Evolutionary conservation across 2,113 vertebrate species (phyloP).

Genomic region (Neoarius graeffei): DNA sequence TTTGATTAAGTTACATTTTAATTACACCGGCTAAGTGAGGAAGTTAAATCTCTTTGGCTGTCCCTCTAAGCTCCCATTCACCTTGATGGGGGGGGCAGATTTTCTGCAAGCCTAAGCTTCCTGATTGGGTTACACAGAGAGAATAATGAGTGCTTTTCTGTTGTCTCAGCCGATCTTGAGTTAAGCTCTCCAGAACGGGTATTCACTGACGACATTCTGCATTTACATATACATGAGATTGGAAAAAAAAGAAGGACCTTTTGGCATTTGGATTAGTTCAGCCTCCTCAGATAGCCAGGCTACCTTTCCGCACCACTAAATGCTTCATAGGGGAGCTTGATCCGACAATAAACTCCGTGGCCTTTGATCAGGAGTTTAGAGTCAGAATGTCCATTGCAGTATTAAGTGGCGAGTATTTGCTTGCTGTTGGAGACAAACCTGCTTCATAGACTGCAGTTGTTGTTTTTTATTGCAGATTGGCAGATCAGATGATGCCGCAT

Average conservation of each 20-base stretch:
- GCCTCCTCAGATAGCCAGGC: slow-evolving; percentile 51
- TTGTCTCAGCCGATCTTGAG: slow-evolving; percentile 61
- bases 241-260: slow-evolving; percentile 59
- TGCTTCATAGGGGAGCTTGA: slow-evolving; percentile 55
- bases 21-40: slow-evolving; percentile 57
- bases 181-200: slow-evolving; percentile 58
- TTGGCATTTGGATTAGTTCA: slow-evolving; percentile 68
- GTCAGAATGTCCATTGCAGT: slow-evolving; percentile 36
- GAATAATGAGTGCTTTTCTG: slow-evolving; percentile 71
- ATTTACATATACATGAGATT: slow-evolving; percentile 75
- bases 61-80: slow-evolving; percentile 61
- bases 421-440: background rate
- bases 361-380: slow-evolving; percentile 60
- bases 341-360: slow-evolving; percentile 49
- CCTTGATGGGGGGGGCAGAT: slow-evolving; percentile 51
- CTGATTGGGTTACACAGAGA: slow-evolving; percentile 61
- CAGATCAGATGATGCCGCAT: background rate
- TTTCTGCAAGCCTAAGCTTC: slow-evolving; percentile 61
- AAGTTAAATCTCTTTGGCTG: slow-evolving; percentile 65
- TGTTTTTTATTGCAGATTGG: background rate
- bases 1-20: slow-evolving; percentile 65
- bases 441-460: background rate
- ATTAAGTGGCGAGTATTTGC: slow-evolving; percentile 17
- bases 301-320: slow-evolving; percentile 64
- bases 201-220: slow-evolving; percentile 50